These are phyloP conservation scores for Uloborus plumipes DNA, from an alignment of 2,888 invertebrate species.

Conservation along the genomic window DNA sequence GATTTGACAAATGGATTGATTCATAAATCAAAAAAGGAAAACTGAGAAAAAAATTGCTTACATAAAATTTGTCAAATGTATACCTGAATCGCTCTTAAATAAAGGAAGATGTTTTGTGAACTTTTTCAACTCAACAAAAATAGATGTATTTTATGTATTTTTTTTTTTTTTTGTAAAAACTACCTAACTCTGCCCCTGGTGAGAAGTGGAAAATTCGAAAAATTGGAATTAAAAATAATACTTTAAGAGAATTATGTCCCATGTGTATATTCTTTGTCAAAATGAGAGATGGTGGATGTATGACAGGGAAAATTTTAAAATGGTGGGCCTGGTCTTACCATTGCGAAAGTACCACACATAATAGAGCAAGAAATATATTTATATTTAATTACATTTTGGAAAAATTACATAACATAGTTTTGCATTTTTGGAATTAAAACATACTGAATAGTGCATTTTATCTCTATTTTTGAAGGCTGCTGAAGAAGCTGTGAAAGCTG, in stretches of 20 bases:
- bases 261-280: background rate
- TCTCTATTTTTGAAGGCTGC: slow-evolving; percentile 29
- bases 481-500: slow-evolving; percentile 41
- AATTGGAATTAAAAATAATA: no score
- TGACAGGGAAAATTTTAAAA: background rate
- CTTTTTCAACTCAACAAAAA: background rate
- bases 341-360: background rate
- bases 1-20: no score
- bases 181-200: no score
- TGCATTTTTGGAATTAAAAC: background rate
- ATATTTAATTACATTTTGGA: background rate
- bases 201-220: no score
- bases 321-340: background rate
- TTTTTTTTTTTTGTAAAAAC: no score
- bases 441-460: background rate
- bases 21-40: no score
- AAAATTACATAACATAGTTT: background rate
- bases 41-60: no score
- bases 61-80: no score
- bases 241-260: no score
- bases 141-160: background rate
- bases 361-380: no score
- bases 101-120: no score
- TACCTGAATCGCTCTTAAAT: no score
- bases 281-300: background rate